Percentiles rank a stretch among this genome's conserved stretches.
Evolutionary conservation across 64 coral and sea anemone species (phyloP).

Genomic region (Actinia equina): DNA sequence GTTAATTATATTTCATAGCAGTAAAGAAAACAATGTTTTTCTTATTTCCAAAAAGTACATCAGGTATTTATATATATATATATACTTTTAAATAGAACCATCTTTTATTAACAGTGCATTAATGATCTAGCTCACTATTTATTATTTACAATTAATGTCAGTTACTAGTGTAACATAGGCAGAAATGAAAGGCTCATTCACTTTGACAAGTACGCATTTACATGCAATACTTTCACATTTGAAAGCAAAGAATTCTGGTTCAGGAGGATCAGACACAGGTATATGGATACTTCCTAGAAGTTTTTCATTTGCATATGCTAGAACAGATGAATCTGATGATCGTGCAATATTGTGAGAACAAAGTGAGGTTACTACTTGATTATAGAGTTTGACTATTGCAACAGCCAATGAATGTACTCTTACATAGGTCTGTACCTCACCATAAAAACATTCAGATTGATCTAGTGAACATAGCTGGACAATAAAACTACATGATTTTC

Average conservation of each 20-base stretch:
- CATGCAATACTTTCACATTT: constrained; percentile 42
- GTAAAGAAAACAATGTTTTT: too few relatives aligned
- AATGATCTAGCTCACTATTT: neutral
- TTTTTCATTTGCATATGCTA: constrained; percentile 22
- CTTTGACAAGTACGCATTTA: constrained; percentile 43
- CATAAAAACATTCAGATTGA: constrained; percentile 21
- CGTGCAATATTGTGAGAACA: constrained; percentile 9
- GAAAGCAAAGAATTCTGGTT: constrained; percentile 16
- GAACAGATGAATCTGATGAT: neutral
- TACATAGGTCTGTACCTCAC: constrained; percentile 38
- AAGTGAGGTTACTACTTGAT: constrained; percentile 25
- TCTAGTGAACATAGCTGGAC: constrained; percentile 17
- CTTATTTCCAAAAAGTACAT: too few relatives aligned
- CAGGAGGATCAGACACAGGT: constrained; percentile 20
- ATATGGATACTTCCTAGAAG: constrained; percentile 28
- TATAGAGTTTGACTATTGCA: constrained; percentile 29
- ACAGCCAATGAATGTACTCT: neutral
- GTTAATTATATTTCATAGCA: neutral
- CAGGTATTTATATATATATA: too few relatives aligned
- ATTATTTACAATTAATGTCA: constrained; percentile 46
- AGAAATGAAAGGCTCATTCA: constrained; percentile 15
- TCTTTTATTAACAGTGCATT: too few relatives aligned
- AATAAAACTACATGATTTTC: constrained; percentile 38
- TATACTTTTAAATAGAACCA: too few relatives aligned
- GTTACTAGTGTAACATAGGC: too few relatives aligned